phyloP scores from a whole-genome alignment of 1,140 invertebrate genomes.

The Arion vulgaris region DNA sequence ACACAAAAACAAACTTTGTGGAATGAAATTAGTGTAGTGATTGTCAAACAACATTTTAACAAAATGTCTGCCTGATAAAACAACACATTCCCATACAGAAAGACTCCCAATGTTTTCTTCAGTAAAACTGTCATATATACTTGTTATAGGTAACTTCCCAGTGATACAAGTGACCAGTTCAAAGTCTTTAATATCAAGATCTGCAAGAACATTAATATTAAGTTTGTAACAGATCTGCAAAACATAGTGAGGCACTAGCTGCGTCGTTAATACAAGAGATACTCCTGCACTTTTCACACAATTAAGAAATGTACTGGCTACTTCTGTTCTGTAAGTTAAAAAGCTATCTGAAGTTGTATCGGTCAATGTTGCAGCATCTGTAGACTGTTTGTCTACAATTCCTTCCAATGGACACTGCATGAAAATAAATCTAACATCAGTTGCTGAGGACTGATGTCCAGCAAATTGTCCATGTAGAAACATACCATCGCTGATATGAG shows the following conservation, averaged over 20 bases:
- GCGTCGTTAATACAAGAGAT: constrained; percentile 1
- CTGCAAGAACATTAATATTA: constrained; percentile 1
- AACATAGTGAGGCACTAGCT: constrained; percentile 13
- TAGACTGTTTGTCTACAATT: background rate
- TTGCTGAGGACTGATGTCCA: background rate
- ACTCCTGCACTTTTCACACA: background rate
- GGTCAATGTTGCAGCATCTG: background rate
- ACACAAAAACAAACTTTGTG: constrained; percentile 37
- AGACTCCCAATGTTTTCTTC: constrained; percentile 8
- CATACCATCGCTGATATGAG: background rate
- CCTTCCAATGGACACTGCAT: constrained; percentile 27
- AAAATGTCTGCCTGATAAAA: background rate
- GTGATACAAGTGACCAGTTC: background rate
- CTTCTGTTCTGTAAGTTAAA: background rate
- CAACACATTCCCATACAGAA: background rate
- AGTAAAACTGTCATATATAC: constrained; percentile 11
- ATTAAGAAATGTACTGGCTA: background rate
- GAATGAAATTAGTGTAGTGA: constrained; percentile 12
- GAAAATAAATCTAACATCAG: background rate
- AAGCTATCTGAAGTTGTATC: background rate
- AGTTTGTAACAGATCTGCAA: background rate
- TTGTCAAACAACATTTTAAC: constrained; percentile 1
- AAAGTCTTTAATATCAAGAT: background rate
- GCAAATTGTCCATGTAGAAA: background rate
- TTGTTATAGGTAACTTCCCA: constrained; percentile 4